Percentiles rank a stretch among this genome's conserved stretches.
Evolutionary conservation across 2,113 vertebrate species (phyloP).

Genomic region (Phrynocephalus versicolor): DNA sequence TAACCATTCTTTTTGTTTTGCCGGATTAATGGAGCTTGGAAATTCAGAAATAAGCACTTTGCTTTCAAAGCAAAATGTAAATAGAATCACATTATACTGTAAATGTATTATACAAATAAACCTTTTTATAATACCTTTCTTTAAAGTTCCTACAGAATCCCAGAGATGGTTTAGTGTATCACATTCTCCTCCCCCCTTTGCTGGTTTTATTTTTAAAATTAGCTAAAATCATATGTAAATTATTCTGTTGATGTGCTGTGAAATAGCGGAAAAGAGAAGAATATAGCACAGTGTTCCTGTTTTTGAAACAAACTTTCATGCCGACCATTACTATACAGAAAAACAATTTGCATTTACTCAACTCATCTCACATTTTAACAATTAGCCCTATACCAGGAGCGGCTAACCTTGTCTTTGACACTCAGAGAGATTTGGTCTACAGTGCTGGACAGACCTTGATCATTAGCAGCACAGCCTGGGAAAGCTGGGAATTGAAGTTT

Average conservation of each 20-base stretch:
- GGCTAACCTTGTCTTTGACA: neutral
- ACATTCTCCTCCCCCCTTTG: neutral
- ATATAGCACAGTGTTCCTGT: neutral
- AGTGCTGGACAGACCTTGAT: too few relatives aligned
- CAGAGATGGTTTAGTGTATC: neutral
- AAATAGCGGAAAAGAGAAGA: neutral
- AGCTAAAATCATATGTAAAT: neutral
- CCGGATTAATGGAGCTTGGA: slow-evolving; percentile 52
- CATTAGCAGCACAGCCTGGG: too few relatives aligned
- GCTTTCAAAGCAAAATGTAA: slow-evolving; percentile 68
- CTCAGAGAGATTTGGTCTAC: too few relatives aligned
- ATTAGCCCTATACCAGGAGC: neutral
- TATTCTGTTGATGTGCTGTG: neutral
- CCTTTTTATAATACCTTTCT: slow-evolving; percentile 38
- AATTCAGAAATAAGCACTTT: slow-evolving; percentile 68
- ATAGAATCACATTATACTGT: slow-evolving; percentile 47
- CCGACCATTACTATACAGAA: too few relatives aligned
- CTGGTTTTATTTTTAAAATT: neutral
- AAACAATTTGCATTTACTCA: too few relatives aligned
- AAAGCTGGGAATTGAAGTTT: too few relatives aligned
- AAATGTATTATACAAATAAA: slow-evolving; percentile 42
- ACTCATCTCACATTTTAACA: too few relatives aligned
- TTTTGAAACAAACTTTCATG: too few relatives aligned
- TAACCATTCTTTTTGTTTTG: slow-evolving; percentile 44
- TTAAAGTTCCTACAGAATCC: neutral